phyloP scores from a whole-genome alignment of 2,113 vertebrate genomes.

The Boleophthalmus pectinirostris region DNA sequence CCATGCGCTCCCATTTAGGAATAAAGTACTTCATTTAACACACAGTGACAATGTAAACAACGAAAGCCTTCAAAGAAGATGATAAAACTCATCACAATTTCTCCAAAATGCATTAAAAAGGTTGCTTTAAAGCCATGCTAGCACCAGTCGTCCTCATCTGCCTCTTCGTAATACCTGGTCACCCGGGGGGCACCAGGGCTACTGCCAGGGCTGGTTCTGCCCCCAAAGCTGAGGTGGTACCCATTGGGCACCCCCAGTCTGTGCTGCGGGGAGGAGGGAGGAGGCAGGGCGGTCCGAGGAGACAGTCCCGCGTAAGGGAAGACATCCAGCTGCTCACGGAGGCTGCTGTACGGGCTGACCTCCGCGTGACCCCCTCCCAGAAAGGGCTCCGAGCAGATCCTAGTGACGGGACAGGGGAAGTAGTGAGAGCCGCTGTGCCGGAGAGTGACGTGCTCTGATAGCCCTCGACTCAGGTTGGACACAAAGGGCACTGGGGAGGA shows the following conservation, averaged over 20 bases:
- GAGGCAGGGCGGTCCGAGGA: constrained; percentile 78
- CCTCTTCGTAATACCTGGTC: constrained; percentile 85
- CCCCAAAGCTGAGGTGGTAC: constrained; percentile 85
- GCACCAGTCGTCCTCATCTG: constrained; percentile 92
- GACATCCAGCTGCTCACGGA: constrained; percentile 83
- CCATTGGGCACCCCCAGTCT: constrained; percentile 87
- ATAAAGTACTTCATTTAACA: constrained; percentile 51
- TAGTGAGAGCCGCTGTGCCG: constrained; percentile 77
- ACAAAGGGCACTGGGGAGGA: constrained; percentile 89
- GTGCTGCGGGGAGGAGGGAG: constrained; percentile 81
- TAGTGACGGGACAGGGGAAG: constrained; percentile 75
- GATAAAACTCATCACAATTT: constrained; percentile 92
- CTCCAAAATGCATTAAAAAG: constrained; percentile 66
- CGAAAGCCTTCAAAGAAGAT: constrained; percentile 77
- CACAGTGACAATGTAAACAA: constrained; percentile 66
- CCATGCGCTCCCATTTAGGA: constrained; percentile 22
- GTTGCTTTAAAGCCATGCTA: constrained; percentile 79
- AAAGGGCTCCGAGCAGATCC: constrained; percentile 90
- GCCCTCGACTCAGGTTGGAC: constrained; percentile 84
- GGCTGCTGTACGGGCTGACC: constrained; percentile 60
- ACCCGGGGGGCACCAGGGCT: constrained; percentile 66
- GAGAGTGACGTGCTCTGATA: constrained; percentile 89
- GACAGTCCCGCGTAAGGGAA: constrained; percentile 81
- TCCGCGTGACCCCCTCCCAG: constrained; percentile 77
- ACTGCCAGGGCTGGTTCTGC: constrained; percentile 70